Conservation (phyloP, 1,140 invertebrate genomes). For the Subanguina moxae region DNA sequence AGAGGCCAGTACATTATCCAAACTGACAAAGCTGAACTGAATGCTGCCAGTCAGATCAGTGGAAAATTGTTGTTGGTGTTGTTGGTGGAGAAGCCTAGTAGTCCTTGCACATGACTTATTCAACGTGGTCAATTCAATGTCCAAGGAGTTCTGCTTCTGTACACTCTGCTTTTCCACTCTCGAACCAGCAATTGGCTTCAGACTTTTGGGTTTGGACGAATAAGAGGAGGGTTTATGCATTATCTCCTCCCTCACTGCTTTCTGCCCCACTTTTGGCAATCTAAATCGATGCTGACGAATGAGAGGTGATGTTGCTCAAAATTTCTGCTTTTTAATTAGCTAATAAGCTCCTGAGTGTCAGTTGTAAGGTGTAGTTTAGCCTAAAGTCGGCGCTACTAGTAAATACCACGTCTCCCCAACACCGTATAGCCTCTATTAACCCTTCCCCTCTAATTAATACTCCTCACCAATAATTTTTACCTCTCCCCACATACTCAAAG, state of each 20-base stretch:
- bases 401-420: too few relatives aligned
- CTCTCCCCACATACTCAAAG: too few relatives aligned
- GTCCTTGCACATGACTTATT: not conserved
- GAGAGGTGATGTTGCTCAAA: too few relatives aligned
- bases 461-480: too few relatives aligned
- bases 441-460: too few relatives aligned
- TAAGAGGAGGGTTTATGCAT: not conserved
- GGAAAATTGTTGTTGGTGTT: not conserved
- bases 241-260: not conserved
- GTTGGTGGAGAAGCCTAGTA: not conserved
- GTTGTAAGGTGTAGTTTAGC: too few relatives aligned
- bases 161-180: not conserved
- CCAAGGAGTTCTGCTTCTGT: not conserved
- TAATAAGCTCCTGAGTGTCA: too few relatives aligned
- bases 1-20: constrained; percentile 11
- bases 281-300: not conserved
- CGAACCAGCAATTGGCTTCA: not conserved
- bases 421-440: too few relatives aligned
- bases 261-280: not conserved
- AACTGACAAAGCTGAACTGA: constrained; percentile 15
- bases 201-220: not conserved
- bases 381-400: too few relatives aligned
- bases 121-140: not conserved
- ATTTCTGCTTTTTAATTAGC: too few relatives aligned
- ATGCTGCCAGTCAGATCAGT: constrained; percentile 9